Base-by-base conservation (phyloP, 2,888 invertebrate genomes). In the Drosophila paranaensis region DNA sequence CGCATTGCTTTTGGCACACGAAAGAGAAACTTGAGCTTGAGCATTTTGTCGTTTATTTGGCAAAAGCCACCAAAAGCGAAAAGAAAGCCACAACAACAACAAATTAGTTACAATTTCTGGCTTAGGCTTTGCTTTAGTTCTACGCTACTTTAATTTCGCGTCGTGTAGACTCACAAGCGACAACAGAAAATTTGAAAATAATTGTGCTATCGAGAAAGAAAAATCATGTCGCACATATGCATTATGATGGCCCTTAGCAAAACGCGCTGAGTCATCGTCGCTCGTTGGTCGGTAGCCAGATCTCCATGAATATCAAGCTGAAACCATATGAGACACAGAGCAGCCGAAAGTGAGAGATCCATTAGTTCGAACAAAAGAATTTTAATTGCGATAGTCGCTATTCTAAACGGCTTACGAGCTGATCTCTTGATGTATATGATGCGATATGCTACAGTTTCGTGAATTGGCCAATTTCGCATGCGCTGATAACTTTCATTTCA, bases 21-120 rank as follows among this genome's bases (percentile, higher is more conserved):
- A 86, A 88, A 84, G 84, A 84, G 84, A 84, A 84, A 84, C 71
- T 82, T 79, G 48, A 63, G 73, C 85, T n/a, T n/a, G n/a, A n/a
- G 25, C 53, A 84, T 73, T 78, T 75, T 72, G 67, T 60, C 45
- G 62, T 60, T 48, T 33, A 60, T 66, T 71, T 76, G 72, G 67
- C 70, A 66, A 60, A 63, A 65, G 62, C 58, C 60, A 63, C 60
- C 73, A 70, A 83, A 77, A 65, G 56, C 71, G 77, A 88, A 83
- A 88, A 80, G 56, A 66, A 66, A 53, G 53, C 53, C 37, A n/a
- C 82, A 69, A 65, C 67, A 69, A 65, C 67, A 63, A 55, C 77
- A 83, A 87, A 84, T 81, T 84, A 78, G 82, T 82, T 83, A 88
- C 83, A 82, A 78, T 82, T 82, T 86, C 75, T 74, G 71, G 78